Percentiles rank a stretch among this genome's conserved stretches.
phyloP scores from a whole-genome alignment of 2,113 vertebrate genomes.

The Murina feae region DNA sequence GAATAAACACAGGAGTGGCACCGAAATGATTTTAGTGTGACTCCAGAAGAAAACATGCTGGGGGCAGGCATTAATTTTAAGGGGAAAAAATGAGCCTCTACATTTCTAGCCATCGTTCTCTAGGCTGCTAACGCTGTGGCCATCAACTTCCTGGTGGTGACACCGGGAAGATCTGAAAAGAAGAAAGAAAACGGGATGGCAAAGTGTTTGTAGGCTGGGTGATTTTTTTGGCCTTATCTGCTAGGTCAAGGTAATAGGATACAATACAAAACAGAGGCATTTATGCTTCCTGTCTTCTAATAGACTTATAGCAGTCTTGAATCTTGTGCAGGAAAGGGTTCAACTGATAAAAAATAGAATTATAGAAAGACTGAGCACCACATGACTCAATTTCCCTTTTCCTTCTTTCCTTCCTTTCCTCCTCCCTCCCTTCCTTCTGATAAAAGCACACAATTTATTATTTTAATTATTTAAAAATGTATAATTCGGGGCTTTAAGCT shows the following conservation, averaged over 20 bases:
- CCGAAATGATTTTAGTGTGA: background rate
- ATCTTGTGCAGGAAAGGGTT: background rate
- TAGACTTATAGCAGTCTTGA: conserved; percentile 1
- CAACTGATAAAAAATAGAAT: conserved; percentile 3
- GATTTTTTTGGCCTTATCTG: background rate
- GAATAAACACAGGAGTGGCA: background rate
- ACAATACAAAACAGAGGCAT: background rate
- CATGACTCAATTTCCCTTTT: background rate
- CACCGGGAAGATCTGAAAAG: background rate
- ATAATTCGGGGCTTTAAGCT: background rate
- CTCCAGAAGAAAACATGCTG: background rate
- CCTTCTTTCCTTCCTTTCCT: background rate
- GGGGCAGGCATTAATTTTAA: background rate
- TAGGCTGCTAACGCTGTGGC: background rate
- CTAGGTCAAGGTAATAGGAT: conserved; percentile 46
- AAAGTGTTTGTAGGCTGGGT: background rate
- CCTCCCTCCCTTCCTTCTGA: background rate
- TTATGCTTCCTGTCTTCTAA: conserved; percentile 31
- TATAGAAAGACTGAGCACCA: background rate
- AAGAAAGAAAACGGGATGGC: background rate
- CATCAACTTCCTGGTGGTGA: background rate
- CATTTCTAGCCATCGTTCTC: background rate
- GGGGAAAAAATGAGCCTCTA: background rate
- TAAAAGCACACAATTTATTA: background rate
- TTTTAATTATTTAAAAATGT: background rate